A percentile compares a stretch with the other conserved stretches of the same genome.
These are phyloP conservation scores for Brenthis daphne DNA, from an alignment of 2,888 invertebrate genomes.

Conservation along the genomic window DNA sequence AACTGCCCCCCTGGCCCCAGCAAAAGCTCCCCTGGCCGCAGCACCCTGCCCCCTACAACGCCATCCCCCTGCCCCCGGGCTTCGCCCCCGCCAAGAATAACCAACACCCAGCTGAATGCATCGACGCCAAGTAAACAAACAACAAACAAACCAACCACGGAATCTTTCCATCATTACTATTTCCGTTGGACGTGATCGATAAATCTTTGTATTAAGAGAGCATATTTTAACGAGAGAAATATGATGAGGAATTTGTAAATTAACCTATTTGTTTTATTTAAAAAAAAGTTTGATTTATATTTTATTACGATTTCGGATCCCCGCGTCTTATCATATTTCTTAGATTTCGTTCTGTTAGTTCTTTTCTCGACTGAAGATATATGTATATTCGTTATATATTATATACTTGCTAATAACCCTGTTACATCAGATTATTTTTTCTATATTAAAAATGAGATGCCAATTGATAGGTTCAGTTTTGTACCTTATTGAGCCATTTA, in stretches of 20 bases:
- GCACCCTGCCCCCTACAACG: conserved; percentile 46
- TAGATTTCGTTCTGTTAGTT: conserved; percentile 51
- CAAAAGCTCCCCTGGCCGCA: conserved; percentile 49
- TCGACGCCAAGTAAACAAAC: conserved; percentile 75
- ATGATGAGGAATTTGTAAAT: conserved; percentile 82
- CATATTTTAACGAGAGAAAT: conserved; percentile 82
- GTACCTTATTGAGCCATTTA: conserved; percentile 72
- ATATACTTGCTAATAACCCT: conserved; percentile 69
- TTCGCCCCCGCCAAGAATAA: conserved; percentile 70
- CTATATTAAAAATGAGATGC: conserved; percentile 76
- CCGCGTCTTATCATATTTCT: conserved; percentile 66
- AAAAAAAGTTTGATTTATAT: conserved; percentile 59
- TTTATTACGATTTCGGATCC: conserved; percentile 49
- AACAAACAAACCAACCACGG: conserved; percentile 42
- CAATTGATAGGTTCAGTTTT: conserved; percentile 70
- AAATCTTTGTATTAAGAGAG: conserved; percentile 81
- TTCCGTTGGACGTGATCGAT: conserved; percentile 74
- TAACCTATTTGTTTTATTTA: conserved; percentile 82
- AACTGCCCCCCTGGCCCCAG: conserved; percentile 38
- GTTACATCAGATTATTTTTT: conserved; percentile 76
- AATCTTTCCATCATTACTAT: conserved; percentile 63
- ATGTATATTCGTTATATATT: conserved; percentile 69
- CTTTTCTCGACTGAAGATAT: conserved; percentile 52
- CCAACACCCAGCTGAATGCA: conserved; percentile 73
- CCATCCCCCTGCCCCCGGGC: conserved; percentile 73